Base-by-base conservation (phyloP, 64 coral and sea anemone genomes). In the Montipora cactus region DNA sequence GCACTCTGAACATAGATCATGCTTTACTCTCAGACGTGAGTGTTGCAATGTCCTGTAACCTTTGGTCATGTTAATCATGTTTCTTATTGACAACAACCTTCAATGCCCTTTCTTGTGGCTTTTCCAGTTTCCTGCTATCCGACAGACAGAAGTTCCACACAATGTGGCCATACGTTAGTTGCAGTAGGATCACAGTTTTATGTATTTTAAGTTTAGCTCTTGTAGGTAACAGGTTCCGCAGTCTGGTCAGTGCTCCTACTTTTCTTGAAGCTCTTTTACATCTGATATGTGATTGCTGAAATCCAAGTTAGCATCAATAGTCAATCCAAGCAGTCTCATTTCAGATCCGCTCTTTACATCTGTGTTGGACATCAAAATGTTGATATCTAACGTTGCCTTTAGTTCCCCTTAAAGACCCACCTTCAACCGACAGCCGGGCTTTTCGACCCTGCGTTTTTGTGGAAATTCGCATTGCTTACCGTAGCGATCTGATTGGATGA, bases 81-180 rank as follows among this genome's bases (percentile, higher is more conserved):
- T 37, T 37, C 37, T 37, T 37, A 37, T 37, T 14, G 3, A 37
- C 55, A 37, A 37, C 37, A 37, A 37, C 37, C 37, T 37, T 37
- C 0, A 37, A 37, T 37, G 37, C 37, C 37, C 37, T 37, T 37
- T 83, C 25, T 16, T 79, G 23, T 83, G 11, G 53, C 53, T 57
- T 57, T 11, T 92, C 90, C 23, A 92, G 59, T 74, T 84, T 92
- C 46, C 90, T 66, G 4, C 16, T 69, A 66, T 92, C 90, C 21
- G 78, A 59, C 4, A 22, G 67, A 47, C 90, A 92, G 70, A 92
- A 83, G 16, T 92, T 57, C 90, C 90, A 92, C 13, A 83, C 90
- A 64, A 49, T 70, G 79, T 83, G 78, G 49, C 90, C 83, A 79
- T 92, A 92, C 5, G 79, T 92, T 51, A 84, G 53, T 23, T 92